phyloP scores from a whole-genome alignment of 2,797 vertebrate genomes.

The Todus mexicanus region DNA sequence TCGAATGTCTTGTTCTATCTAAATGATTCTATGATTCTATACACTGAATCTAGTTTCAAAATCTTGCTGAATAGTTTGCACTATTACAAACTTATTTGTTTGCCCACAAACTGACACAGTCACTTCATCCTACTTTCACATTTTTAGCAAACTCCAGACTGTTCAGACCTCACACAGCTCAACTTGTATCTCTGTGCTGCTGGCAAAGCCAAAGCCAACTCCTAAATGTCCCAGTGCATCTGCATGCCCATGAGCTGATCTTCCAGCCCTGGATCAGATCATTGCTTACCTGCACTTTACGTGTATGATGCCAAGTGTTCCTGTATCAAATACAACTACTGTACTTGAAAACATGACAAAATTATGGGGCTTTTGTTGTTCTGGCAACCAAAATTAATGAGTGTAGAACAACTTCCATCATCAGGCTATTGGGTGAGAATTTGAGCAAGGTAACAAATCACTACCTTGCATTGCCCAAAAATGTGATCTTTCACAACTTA shows the following conservation, averaged over 20 bases:
- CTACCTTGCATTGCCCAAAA: neutral
- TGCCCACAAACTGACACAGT: neutral
- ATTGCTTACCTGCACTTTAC: neutral
- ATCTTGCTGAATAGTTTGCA: neutral
- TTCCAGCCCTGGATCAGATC: neutral
- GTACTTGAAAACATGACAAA: neutral
- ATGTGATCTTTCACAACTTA: neutral
- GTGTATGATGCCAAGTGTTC: neutral
- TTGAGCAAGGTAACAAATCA: neutral
- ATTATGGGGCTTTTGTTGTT: neutral
- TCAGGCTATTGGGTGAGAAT: neutral
- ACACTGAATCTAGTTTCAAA: neutral
- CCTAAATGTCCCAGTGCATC: neutral
- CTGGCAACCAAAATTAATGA: neutral
- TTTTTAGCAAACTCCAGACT: neutral
- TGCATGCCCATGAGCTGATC: fast-evolving
- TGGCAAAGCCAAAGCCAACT: neutral
- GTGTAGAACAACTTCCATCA: neutral
- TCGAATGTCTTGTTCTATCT: no score
- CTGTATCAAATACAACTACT: neutral
- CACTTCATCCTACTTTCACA: neutral
- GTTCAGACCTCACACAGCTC: neutral
- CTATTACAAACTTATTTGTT: neutral
- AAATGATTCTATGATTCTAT: no score
- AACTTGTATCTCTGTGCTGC: neutral